phyloP scores from a whole-genome alignment of 23 tunicate genomes.

The Clavelina lepadiformis region DNA sequence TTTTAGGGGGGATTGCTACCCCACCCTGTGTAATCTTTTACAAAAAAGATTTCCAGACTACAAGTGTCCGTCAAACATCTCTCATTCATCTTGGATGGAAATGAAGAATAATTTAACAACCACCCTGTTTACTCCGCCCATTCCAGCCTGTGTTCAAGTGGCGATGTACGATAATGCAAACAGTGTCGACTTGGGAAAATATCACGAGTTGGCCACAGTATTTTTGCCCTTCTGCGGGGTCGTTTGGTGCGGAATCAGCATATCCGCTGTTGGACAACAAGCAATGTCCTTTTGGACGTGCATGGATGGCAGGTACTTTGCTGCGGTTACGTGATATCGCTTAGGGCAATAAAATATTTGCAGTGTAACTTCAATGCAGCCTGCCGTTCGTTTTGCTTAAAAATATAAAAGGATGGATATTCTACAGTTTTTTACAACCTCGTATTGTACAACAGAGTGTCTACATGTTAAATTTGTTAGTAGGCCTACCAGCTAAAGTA shows the following conservation, averaged over 20 bases:
- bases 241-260: conserved; percentile 6
- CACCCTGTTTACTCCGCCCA: neutral
- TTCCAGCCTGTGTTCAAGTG: conserved; percentile 9
- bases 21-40: too few species aligned
- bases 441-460: too few species aligned
- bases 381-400: too few species aligned
- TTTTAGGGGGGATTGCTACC: neutral
- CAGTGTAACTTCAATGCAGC: too few species aligned
- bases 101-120: neutral
- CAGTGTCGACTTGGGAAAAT: conserved; percentile 1
- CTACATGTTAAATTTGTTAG: too few species aligned
- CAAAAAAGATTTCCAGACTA: neutral
- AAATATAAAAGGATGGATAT: too few species aligned
- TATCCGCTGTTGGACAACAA: neutral
- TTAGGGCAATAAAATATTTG: too few species aligned
- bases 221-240: conserved; percentile 11
- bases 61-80: neutral
- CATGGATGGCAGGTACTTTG: conserved; percentile 9
- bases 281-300: conserved; percentile 1
- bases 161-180: neutral
- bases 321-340: too few species aligned
- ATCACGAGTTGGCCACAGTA: neutral
- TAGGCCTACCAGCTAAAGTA: too few species aligned
- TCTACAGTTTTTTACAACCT: too few species aligned
- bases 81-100: neutral